phyloP scores from a whole-genome alignment of 2,888 invertebrate genomes.

The Ornithoptera alexandrae region DNA sequence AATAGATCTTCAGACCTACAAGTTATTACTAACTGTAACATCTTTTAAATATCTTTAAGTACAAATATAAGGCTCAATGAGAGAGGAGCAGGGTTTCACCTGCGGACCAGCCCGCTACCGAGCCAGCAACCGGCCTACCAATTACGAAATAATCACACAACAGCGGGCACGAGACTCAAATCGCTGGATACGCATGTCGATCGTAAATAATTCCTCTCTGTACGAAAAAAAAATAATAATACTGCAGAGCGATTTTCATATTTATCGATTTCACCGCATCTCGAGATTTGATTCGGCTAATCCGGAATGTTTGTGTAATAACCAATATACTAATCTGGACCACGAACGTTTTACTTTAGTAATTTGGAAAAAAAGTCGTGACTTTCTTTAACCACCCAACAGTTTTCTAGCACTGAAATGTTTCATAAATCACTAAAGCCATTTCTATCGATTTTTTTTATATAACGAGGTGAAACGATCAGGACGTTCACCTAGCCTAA shows the following conservation, averaged over 20 bases:
- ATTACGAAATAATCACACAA: constrained; percentile 74
- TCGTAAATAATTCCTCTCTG: constrained; percentile 18
- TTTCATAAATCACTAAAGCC: too few relatives aligned
- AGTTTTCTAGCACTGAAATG: too few relatives aligned
- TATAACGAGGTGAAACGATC: too few relatives aligned
- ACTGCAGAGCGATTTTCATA: constrained; percentile 10
- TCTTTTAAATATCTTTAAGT: constrained; percentile 30
- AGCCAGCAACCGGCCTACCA: constrained; percentile 58
- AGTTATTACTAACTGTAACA: not conserved
- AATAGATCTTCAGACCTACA: too few relatives aligned
- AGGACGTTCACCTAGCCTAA: too few relatives aligned
- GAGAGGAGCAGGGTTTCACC: constrained; percentile 41
- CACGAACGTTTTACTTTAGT: not conserved
- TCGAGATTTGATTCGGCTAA: constrained; percentile 5
- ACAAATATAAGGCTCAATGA: constrained; percentile 8
- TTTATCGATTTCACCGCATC: constrained; percentile 21
- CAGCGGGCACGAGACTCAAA: constrained; percentile 33
- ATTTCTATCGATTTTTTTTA: too few relatives aligned
- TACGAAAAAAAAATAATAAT: constrained; percentile 11
- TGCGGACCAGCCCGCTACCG: constrained; percentile 61
- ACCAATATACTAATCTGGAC: not conserved
- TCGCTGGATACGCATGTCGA: constrained; percentile 30
- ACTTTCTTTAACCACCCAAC: too few relatives aligned
- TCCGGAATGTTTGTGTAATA: not conserved
- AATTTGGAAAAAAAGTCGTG: too few relatives aligned